These are phyloP conservation scores for Blastomussa wellsi DNA, from an alignment of 92 coral and sea anemone genomes.

Conservation along the genomic window DNA sequence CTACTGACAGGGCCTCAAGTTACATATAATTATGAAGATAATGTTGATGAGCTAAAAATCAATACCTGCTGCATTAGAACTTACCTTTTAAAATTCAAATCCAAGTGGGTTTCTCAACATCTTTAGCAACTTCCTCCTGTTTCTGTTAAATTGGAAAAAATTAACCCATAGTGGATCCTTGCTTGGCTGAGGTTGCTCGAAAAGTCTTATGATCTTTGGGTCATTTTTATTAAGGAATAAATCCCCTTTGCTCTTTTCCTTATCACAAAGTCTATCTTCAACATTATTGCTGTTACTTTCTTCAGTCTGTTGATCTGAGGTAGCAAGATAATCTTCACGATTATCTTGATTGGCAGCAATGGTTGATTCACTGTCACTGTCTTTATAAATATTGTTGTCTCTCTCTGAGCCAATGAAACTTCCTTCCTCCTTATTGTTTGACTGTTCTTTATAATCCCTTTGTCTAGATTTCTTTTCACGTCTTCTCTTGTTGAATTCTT, in stretches of 20 bases:
- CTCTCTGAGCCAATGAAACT: slow-evolving; percentile 20
- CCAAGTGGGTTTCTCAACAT: slow-evolving; percentile 40
- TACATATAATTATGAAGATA: too few species aligned
- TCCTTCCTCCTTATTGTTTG: slow-evolving; percentile 19
- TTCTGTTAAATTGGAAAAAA: slow-evolving; percentile 10
- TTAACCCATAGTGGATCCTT: slow-evolving; percentile 37
- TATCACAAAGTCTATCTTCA: too few species aligned
- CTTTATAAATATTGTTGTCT: neutral
- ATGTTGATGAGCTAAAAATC: too few species aligned
- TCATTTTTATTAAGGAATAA: slow-evolving; percentile 13
- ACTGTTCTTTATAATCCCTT: slow-evolving; percentile 27
- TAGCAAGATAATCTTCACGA: too few species aligned
- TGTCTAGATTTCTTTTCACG: slow-evolving; percentile 22
- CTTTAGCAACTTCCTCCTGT: slow-evolving; percentile 29
- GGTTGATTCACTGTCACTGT: too few species aligned
- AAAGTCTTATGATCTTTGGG: slow-evolving; percentile 30
- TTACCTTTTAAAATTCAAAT: slow-evolving; percentile 26
- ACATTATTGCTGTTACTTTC: too few species aligned
- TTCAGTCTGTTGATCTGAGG: too few species aligned
- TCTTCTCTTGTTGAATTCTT: slow-evolving; percentile 28
- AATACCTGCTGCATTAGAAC: neutral
- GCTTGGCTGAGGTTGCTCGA: slow-evolving; percentile 32
- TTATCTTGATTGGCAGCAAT: too few species aligned
- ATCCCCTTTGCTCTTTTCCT: too few species aligned
- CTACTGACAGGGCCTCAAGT: too few species aligned